phyloP scores from a whole-genome alignment of 2,888 invertebrate genomes.

The Ophion costatus region DNA sequence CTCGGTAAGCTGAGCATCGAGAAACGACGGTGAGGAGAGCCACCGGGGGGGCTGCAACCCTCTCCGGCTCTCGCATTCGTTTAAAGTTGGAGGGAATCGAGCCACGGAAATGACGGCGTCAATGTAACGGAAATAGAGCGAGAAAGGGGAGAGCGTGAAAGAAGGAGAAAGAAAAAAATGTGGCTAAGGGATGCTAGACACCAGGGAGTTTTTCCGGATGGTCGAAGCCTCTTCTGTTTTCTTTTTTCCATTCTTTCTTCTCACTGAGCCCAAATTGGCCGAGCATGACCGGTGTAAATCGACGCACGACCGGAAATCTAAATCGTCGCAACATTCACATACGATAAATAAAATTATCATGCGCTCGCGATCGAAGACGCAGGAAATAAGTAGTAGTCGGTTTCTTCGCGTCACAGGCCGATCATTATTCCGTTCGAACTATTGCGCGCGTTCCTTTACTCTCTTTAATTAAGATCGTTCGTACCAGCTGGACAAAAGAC shows the following conservation, averaged over 20 bases:
- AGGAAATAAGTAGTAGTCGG: too few species aligned
- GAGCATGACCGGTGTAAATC: constrained; percentile 43
- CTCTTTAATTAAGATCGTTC: too few species aligned
- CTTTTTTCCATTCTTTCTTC: constrained; percentile 21
- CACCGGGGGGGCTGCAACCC: constrained; percentile 34
- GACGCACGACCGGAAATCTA: constrained; percentile 11
- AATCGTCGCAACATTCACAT: constrained; percentile 29
- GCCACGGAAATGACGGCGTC: constrained; percentile 48
- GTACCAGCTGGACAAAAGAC: too few species aligned
- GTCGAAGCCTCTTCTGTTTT: constrained; percentile 21
- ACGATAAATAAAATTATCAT: constrained; percentile 27
- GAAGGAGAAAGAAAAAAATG: constrained; percentile 11
- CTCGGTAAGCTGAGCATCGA: constrained; percentile 19
- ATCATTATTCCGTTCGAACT: too few species aligned
- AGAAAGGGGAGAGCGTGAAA: constrained; percentile 7
- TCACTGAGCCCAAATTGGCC: constrained; percentile 29
- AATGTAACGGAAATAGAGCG: constrained; percentile 48
- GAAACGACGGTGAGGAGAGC: constrained; percentile 12
- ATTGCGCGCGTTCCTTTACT: too few species aligned
- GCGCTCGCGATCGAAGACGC: constrained; percentile 3
- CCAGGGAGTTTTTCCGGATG: constrained; percentile 27
- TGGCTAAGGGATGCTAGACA: constrained; percentile 23
- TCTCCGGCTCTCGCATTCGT: constrained; percentile 25
- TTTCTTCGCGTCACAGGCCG: too few species aligned
- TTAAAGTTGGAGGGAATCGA: constrained; percentile 32